Base-by-base conservation (phyloP, 2,888 invertebrate species). In the Pachycephus smyrnensis region DNA sequence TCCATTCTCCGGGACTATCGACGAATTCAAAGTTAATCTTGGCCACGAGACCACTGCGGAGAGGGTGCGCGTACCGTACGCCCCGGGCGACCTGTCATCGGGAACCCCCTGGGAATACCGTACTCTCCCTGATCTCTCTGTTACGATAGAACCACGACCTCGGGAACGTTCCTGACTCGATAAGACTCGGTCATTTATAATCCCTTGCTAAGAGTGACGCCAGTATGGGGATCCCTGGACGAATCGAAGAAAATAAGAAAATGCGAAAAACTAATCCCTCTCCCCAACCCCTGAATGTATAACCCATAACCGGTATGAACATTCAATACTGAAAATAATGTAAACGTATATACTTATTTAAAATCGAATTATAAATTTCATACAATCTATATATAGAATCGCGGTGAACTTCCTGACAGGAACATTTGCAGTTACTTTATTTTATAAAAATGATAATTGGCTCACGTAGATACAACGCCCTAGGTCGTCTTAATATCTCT, bases 121-220 rank as follows among this genome's bases (percentile, higher is more conserved):
- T 79, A 81, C 82, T 85, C 83, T 83, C 86, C 84, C 88, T 88
- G 89, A 89, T 90, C 88, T 86, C 88, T 88, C 84, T 87, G 86
- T 87, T 85, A 85, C 85, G 88, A 89, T 89, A 89, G 87, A 86
- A 86, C 84, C 87, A 88, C 84, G 87, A 40, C 77, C 71, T 15
- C 31, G 30, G 31, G 71, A 71, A 71, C 71, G 32, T 31, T 32
- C 11, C 31, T 32, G 31, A 32, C 71, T 81, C 88, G 90, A 90
- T 90, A 89, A 90, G 88, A 87, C 87, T 88, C 86, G 87, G 88
- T 89, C 89, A 90, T 89, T 90, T 90, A 90, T 90, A 90, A 90
- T 89, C 88, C 87, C 84, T 79, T 80, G 82, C 83, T 83, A 84
- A 86, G 85, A 85, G 86, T 85, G 85, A 86, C 83, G 40, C 40